A percentile compares a stretch with the other conserved stretches of the same genome.
Evolutionary conservation across 2,888 invertebrate genomes (phyloP).

Genomic region (Agrilus mali): DNA sequence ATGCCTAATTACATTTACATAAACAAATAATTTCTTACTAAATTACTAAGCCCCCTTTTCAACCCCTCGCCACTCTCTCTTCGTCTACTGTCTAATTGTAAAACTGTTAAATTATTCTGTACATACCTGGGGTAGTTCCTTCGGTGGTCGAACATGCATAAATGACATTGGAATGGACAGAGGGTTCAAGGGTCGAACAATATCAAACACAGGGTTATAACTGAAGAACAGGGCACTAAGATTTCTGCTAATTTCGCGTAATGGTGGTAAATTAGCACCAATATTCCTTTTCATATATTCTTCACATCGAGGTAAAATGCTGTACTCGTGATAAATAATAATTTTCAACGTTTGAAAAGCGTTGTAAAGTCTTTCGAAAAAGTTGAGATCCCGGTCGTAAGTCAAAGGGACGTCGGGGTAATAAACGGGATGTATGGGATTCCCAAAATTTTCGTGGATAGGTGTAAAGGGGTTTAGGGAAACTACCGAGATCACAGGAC

Average conservation of each 20-base stretch:
- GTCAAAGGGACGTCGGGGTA: slow-evolving; percentile 22
- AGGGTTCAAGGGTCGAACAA: slow-evolving; percentile 24
- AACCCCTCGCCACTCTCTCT: no score
- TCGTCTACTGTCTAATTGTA: no score
- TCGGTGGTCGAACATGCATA: slow-evolving; percentile 21
- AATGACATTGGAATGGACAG: slow-evolving; percentile 23
- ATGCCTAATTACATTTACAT: no score
- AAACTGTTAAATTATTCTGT: no score
- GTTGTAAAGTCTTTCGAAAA: slow-evolving; percentile 27
- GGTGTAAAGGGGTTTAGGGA: slow-evolving; percentile 21
- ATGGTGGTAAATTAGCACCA: slow-evolving; percentile 24
- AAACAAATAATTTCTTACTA: no score
- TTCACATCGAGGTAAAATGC: slow-evolving; percentile 20
- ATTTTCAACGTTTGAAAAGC: slow-evolving; percentile 20
- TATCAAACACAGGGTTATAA: slow-evolving; percentile 24
- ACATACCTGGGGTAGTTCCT: slow-evolving; percentile 23
- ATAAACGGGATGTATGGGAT: slow-evolving; percentile 19
- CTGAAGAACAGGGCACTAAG: slow-evolving; percentile 25
- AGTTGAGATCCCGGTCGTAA: slow-evolving; percentile 29
- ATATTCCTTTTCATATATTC: slow-evolving; percentile 23
- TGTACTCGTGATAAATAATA: slow-evolving; percentile 16
- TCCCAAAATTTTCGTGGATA: slow-evolving; percentile 19
- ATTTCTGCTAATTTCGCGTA: slow-evolving; percentile 24
- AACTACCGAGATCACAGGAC: slow-evolving; percentile 15
- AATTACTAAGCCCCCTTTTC: no score